These are phyloP conservation scores for Arothron firmamentum DNA, from an alignment of 2,113 vertebrate species.

Conservation along the genomic window DNA sequence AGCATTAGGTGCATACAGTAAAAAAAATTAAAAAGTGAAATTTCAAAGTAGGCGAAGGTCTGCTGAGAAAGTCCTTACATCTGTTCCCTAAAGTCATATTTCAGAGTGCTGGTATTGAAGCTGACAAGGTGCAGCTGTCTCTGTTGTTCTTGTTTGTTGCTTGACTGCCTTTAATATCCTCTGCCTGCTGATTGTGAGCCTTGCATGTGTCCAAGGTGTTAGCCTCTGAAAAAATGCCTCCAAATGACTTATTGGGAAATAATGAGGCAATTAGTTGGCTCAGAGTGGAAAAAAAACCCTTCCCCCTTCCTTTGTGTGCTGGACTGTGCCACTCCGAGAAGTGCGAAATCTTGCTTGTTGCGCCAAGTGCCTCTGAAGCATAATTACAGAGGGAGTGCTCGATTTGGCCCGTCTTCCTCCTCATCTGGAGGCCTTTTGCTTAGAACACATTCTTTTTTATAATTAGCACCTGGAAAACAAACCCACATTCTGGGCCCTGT, in stretches of 20 bases:
- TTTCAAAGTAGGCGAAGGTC: too few species aligned
- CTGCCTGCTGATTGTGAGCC: conserved; percentile 50
- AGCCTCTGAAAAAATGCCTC: conserved; percentile 54
- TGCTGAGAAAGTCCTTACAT: conserved; percentile 12
- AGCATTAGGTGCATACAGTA: too few species aligned
- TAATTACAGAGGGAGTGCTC: conserved; percentile 76
- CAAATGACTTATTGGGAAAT: conserved; percentile 75
- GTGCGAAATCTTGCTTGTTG: conserved; percentile 72
- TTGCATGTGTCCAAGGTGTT: conserved; percentile 72
- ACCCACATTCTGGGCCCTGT: conserved; percentile 49
- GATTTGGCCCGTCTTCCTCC: conserved; percentile 78
- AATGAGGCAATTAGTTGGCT: conserved; percentile 77
- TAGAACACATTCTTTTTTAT: conserved; percentile 71
- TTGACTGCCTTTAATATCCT: conserved; percentile 67
- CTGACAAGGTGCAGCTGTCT: conserved; percentile 53
- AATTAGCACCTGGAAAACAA: conserved; percentile 76
- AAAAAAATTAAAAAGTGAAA: too few species aligned
- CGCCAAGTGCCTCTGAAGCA: conserved; percentile 68
- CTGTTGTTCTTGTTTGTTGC: conserved; percentile 67
- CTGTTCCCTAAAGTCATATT: conserved; percentile 45
- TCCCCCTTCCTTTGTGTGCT: conserved; percentile 43
- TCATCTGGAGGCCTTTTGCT: conserved; percentile 80
- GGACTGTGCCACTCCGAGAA: conserved; percentile 62
- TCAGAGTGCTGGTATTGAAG: conserved; percentile 51
- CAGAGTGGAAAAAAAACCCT: conserved; percentile 63